Evolutionary conservation across 2,797 vertebrate genomes (phyloP).

Genomic region (Anguilla megastoma): DNA sequence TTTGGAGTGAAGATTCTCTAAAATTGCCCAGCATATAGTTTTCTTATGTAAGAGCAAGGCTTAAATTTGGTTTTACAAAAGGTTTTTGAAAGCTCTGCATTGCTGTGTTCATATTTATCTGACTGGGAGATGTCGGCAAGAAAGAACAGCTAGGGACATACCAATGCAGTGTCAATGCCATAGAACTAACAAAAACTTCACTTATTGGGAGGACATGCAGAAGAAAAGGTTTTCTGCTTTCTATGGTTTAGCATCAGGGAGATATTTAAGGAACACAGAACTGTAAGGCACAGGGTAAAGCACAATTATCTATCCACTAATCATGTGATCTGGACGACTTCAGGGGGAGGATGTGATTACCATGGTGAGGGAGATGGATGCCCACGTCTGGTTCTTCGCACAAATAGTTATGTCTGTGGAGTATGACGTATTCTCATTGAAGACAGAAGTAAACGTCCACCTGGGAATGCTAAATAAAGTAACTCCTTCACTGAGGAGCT

Average conservation of each 20-base stretch:
- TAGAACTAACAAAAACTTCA: not conserved
- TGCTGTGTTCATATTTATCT: not conserved
- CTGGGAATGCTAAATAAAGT: not conserved
- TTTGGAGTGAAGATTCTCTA: not conserved
- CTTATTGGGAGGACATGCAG: not conserved
- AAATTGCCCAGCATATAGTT: not conserved
- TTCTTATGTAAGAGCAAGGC: not conserved
- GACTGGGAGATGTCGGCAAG: not conserved
- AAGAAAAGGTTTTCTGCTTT: not conserved
- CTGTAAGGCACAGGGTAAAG: not conserved
- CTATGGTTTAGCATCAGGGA: not conserved
- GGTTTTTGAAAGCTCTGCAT: not conserved
- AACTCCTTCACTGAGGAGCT: not conserved
- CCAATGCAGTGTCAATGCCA: not conserved
- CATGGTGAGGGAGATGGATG: not conserved
- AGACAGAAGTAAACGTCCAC: not conserved
- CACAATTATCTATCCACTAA: not conserved
- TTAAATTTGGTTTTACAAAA: not conserved
- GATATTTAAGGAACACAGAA: not conserved
- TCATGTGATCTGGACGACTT: constrained; percentile 8
- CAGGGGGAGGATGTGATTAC: not conserved
- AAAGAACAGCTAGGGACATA: not conserved
- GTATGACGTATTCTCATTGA: not conserved
- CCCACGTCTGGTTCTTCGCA: not conserved
- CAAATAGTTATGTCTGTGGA: not conserved